Percentiles rank a stretch among this genome's conserved stretches.
These are phyloP conservation scores for Epinephelus awoara DNA, from an alignment of 2,797 vertebrate species.

Conservation along the genomic window DNA sequence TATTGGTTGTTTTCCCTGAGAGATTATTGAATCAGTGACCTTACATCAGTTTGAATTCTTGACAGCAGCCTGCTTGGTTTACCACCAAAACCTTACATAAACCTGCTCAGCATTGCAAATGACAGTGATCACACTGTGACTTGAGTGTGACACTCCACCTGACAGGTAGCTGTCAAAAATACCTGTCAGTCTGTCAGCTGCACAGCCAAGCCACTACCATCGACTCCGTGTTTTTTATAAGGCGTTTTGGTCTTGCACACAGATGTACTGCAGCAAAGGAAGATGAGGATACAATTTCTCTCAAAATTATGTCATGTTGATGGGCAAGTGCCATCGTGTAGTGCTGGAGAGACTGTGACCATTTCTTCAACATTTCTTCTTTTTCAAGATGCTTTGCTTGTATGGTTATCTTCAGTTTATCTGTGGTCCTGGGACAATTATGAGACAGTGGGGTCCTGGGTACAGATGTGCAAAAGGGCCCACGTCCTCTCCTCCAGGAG, in stretches of 20 bases:
- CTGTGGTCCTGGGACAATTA: neutral
- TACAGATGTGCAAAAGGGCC: too few species aligned
- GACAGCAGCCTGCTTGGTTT: slow-evolving; percentile 62
- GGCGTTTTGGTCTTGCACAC: slow-evolving; percentile 22
- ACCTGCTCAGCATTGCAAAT: slow-evolving; percentile 77
- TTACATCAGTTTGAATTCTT: slow-evolving; percentile 42
- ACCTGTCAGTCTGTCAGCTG: slow-evolving; percentile 70
- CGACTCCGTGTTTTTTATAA: slow-evolving; percentile 25
- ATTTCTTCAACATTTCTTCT: neutral
- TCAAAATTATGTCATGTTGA: slow-evolving; percentile 37
- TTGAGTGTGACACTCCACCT: slow-evolving; percentile 60
- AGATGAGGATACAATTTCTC: slow-evolving; percentile 20
- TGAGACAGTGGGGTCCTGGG: too few species aligned
- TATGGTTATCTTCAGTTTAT: neutral
- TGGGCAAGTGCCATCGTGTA: slow-evolving; percentile 16
- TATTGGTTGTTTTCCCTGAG: slow-evolving; percentile 28
- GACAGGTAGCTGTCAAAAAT: slow-evolving; percentile 72
- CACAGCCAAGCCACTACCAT: slow-evolving; percentile 44
- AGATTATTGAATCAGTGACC: slow-evolving; percentile 46
- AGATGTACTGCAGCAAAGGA: slow-evolving; percentile 21
- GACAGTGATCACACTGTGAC: slow-evolving; percentile 68
- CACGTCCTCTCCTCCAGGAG: too few species aligned
- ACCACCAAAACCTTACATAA: slow-evolving; percentile 46
- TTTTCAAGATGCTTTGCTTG: neutral
- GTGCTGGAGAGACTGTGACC: slow-evolving; percentile 1